Percentiles rank a stretch among this genome's conserved stretches.
Conservation (phyloP, 2,888 invertebrate species). For the Lagria hirta region DNA sequence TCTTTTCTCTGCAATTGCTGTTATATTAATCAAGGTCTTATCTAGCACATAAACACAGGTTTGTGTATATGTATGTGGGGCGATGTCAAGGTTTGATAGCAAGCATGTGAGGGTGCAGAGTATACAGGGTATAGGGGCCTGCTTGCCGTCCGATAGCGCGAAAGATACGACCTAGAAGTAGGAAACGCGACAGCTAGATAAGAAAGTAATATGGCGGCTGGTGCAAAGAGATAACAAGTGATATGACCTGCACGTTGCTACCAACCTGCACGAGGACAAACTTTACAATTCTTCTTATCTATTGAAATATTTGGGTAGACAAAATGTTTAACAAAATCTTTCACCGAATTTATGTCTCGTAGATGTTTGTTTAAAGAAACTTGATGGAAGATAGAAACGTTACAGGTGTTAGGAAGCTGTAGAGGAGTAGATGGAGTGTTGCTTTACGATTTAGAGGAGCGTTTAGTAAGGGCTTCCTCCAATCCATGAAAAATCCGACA, state of each 20-base stretch:
- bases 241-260: constrained; percentile 45
- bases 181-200: constrained; percentile 53
- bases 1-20: constrained; percentile 18
- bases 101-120: constrained; percentile 27
- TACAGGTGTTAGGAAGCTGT: no score
- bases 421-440: no score
- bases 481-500: constrained; percentile 36
- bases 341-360: no score
- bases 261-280: constrained; percentile 49
- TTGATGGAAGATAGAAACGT: no score
- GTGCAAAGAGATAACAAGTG: constrained; percentile 50
- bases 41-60: constrained; percentile 33
- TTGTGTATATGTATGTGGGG: constrained; percentile 32
- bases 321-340: no score
- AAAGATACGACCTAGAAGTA: constrained; percentile 53
- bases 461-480: constrained; percentile 37
- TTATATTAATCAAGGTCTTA: constrained; percentile 30
- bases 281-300: no score
- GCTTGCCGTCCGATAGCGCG: constrained; percentile 50
- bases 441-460: no score
- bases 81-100: constrained; percentile 31
- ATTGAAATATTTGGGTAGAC: no score
- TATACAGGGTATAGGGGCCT: constrained; percentile 41
- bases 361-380: no score
- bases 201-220: constrained; percentile 55